Conservation (phyloP, 2,888 invertebrate genomes). For the Dinocampus coccinellae region DNA sequence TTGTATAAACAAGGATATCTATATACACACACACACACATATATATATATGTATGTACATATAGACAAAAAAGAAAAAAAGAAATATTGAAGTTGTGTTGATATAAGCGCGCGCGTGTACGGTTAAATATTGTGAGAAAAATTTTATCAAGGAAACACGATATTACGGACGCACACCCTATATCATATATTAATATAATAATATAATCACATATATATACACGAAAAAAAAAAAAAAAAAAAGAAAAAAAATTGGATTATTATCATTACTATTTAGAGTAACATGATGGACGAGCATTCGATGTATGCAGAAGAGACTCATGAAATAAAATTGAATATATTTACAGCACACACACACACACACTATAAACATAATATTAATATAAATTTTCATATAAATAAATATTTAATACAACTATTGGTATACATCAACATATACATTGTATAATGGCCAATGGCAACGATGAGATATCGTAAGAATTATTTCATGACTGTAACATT, state of each 20-base stretch:
- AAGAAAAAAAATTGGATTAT: constrained; percentile 61
- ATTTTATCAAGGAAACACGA: constrained; percentile 31
- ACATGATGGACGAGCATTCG: constrained; percentile 59
- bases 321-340: neutral
- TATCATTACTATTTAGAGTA: constrained; percentile 47
- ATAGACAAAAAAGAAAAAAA: neutral
- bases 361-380: too few relatives aligned
- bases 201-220: constrained; percentile 22
- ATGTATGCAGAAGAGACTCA: constrained; percentile 29
- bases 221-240: too few relatives aligned
- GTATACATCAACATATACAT: neutral
- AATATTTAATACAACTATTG: neutral
- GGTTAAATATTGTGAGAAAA: constrained; percentile 14
- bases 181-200: constrained; percentile 13
- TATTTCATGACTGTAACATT: constrained; percentile 63
- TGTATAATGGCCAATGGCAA: constrained; percentile 13
- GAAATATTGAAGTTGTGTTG: neutral
- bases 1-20: too few relatives aligned
- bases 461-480: constrained; percentile 62
- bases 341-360: too few relatives aligned
- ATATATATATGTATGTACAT: neutral
- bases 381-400: too few relatives aligned
- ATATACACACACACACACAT: neutral
- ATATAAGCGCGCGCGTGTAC: neutral
- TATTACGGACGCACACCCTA: constrained; percentile 40